phyloP scores from a whole-genome alignment of 2,888 invertebrate species.

The Conchocele bisecta region DNA sequence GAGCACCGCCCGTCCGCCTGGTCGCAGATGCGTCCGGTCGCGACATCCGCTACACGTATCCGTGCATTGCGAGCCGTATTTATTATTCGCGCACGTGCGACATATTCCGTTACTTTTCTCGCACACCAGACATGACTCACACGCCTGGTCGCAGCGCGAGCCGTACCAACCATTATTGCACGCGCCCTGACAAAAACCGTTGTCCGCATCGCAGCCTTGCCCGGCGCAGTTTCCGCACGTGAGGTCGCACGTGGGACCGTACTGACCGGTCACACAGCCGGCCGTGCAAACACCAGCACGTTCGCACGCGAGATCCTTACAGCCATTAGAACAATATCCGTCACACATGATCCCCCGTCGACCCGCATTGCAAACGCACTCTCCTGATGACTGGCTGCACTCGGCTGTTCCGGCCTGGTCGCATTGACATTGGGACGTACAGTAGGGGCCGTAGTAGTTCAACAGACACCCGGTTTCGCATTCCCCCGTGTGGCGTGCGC shows the following conservation, averaged over 20 bases:
- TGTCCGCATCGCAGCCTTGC: slow-evolving; percentile 13
- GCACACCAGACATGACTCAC: no score
- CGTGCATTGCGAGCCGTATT: slow-evolving; percentile 18
- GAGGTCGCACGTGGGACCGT: slow-evolving; percentile 27
- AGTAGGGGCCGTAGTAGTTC: slow-evolving; percentile 41
- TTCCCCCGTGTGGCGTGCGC: slow-evolving; percentile 21
- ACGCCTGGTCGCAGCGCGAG: no score
- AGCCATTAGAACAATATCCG: slow-evolving; percentile 32
- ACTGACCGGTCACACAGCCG: slow-evolving; percentile 38
- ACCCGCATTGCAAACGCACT: slow-evolving; percentile 27
- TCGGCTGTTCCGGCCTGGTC: slow-evolving; percentile 1
- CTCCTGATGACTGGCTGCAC: slow-evolving; percentile 32
- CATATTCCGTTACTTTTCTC: no score
- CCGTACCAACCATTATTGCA: slow-evolving; percentile 20
- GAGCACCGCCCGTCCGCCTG: slow-evolving; percentile 13
- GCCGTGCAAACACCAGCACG: slow-evolving; percentile 25
- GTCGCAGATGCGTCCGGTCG: slow-evolving; percentile 3
- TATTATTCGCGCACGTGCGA: no score
- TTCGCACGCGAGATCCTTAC: slow-evolving; percentile 10
- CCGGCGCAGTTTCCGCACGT: slow-evolving; percentile 30
- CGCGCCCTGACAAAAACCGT: slow-evolving; percentile 9
- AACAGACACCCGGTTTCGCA: slow-evolving; percentile 38
- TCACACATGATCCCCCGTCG: slow-evolving; percentile 30
- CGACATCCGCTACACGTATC: not conserved
- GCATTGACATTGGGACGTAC: slow-evolving; percentile 37